Percentiles rank a stretch among this genome's conserved stretches.
Conservation (phyloP, 2,797 vertebrate genomes). For the Alauda arvensis region DNA sequence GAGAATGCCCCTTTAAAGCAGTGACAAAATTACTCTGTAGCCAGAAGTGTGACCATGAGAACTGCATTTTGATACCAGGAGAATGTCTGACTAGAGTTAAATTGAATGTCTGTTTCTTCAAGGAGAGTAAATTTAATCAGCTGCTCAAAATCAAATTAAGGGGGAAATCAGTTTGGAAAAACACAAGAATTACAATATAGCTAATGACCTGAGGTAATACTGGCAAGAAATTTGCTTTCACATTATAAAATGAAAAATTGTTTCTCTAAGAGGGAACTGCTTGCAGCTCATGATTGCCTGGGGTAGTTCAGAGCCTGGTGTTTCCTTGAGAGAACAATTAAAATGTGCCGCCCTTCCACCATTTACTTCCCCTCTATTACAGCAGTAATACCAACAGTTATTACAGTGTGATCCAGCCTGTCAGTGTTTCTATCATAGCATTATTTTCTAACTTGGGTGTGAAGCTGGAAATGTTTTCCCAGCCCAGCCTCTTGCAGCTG, state of each 20-base stretch:
- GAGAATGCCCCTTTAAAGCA: not conserved
- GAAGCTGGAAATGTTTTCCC: not conserved
- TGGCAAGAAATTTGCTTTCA: constrained; percentile 53
- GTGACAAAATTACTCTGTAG: not conserved
- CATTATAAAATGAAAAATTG: constrained; percentile 30
- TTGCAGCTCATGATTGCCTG: not conserved
- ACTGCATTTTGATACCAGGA: not conserved
- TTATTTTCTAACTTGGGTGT: not conserved
- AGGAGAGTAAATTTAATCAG: constrained; percentile 60
- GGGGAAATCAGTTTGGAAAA: constrained; percentile 58
- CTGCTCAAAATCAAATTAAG: constrained; percentile 59
- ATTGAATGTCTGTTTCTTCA: constrained; percentile 50
- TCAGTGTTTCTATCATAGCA: not conserved
- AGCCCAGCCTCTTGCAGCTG: not conserved
- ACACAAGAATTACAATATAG: constrained; percentile 53
- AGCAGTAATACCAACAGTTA: not conserved
- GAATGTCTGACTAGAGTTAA: not conserved
- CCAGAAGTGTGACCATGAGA: not conserved
- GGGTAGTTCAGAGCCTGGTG: not conserved
- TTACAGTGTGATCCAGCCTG: not conserved
- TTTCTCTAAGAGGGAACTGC: constrained; percentile 39
- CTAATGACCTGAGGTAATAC: constrained; percentile 61
- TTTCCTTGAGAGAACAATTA: constrained; percentile 43
- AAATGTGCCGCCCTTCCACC: not conserved
- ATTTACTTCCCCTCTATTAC: not conserved